A percentile compares a stretch with the other conserved stretches of the same genome.
Evolutionary conservation across 2,797 vertebrate species (phyloP).

Genomic region (Leuciscus waleckii): DNA sequence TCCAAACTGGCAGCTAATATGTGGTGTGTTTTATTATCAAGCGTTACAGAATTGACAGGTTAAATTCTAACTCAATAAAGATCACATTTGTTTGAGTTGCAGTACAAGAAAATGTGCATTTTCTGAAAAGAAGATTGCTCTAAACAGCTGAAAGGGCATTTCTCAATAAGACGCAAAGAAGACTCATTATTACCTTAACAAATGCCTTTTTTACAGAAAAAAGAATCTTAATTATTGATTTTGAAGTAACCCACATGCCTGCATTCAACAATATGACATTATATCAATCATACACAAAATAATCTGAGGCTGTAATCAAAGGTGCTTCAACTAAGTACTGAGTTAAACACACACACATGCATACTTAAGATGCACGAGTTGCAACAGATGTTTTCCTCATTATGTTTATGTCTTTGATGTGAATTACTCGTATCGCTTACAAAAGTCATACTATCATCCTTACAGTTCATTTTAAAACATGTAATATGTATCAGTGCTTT

Average conservation of each 20-base stretch:
- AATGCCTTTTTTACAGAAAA: not conserved
- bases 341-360: not conserved
- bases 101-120: conserved; percentile 13
- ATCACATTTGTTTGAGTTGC: conserved; percentile 27
- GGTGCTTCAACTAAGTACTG: not conserved
- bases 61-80: conserved; percentile 34
- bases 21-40: conserved; percentile 25
- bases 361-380: not conserved
- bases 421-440: not conserved
- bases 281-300: not conserved
- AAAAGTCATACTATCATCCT: not conserved
- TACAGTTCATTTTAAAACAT: not conserved
- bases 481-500: not conserved
- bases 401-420: not conserved
- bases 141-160: not conserved
- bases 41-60: conserved; percentile 36
- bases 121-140: conserved; percentile 20
- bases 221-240: not conserved
- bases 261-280: not conserved
- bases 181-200: not conserved
- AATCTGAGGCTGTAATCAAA: not conserved
- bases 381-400: not conserved
- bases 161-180: not conserved
- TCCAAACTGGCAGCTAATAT: conserved; percentile 27
- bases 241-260: not conserved